Base-by-base conservation (phyloP, 2,797 vertebrate genomes). In the Gallinago nigripennis region DNA sequence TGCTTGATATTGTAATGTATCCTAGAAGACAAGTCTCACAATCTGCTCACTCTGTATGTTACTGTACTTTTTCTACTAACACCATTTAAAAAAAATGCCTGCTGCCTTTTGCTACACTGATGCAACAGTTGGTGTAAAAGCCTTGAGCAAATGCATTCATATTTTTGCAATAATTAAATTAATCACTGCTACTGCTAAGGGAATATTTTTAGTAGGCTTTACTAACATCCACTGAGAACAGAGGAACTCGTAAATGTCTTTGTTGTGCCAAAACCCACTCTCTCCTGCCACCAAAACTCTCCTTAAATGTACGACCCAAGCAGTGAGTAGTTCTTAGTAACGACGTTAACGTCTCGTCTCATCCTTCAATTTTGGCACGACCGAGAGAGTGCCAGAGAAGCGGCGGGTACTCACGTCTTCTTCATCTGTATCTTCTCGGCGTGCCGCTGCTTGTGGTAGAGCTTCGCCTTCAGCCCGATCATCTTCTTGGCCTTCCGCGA, bases 391-490 rank as follows among this genome's bases (percentile, higher is more conserved):
- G 4, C 1, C 24, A 12, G 16, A 3, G 23, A 37, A 12, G n/a
- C 1, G 12, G 21, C 1, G 2, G 46, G 12, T 45, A 98, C 99
- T 99, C 96, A 99, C 99, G 99, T 99, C 96, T 99, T 99, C 97
- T 99, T 99, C 99, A 99, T 99, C 97, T 99, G 99, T 95, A 99
- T 99, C 98, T 99, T 99, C 97, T 99, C 99, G 0, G 99, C 98
- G 30, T 99, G 99, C 82, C 99, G 98, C 98, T 99, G 99, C 91
- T 99, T 99, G 97, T 99, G 99, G 97, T 99, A 99, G 28, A 99
- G 98, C 96, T 99, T 99, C 95, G 99, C 99, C 97, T 99, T 99
- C 95, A 99, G 94, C 37, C 99, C 99, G 18, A 99, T 99, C 98
- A 99, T 98, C 97, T 99, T 99, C 97, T 98, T 99, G 93, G 99